Evolutionary conservation across 1,140 invertebrate genomes (phyloP).

Genomic region (Zaprionus ghesquierei): DNA sequence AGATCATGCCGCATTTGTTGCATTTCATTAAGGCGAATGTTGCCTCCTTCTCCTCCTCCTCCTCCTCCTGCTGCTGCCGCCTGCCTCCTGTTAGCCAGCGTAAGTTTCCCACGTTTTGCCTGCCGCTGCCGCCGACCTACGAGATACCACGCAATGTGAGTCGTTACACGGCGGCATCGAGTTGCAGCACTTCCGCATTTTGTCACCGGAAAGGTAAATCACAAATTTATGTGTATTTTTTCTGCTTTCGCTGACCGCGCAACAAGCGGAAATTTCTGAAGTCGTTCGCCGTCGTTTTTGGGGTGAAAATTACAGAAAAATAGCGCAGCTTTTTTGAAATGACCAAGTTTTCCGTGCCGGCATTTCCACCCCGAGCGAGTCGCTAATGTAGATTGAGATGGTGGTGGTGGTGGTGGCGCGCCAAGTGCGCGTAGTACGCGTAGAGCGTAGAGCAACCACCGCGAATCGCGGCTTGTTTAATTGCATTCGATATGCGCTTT

Average conservation of each 20-base stretch:
- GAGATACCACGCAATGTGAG: slow-evolving; percentile 65
- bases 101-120: slow-evolving; percentile 73
- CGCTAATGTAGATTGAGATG: neutral
- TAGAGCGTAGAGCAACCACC: slow-evolving; percentile 36
- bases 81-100: slow-evolving; percentile 55
- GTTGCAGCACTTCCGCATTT: slow-evolving; percentile 72
- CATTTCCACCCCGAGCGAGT: slow-evolving; percentile 52
- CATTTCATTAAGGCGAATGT: slow-evolving; percentile 8
- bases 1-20: neutral
- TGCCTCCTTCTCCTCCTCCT: neutral
- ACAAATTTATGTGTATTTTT: slow-evolving; percentile 47
- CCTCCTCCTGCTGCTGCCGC: slow-evolving; percentile 47
- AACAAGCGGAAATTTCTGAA: slow-evolving; percentile 68
- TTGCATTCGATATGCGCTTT: slow-evolving; percentile 79
- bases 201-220: slow-evolving; percentile 80
- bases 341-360: slow-evolving; percentile 2
- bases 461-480: slow-evolving; percentile 67
- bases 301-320: slow-evolving; percentile 71
- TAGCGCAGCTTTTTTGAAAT: slow-evolving; percentile 56
- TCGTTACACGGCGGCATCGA: slow-evolving; percentile 31
- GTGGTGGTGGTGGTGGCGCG: slow-evolving; percentile 32
- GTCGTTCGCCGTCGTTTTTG: slow-evolving; percentile 36
- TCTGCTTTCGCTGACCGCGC: slow-evolving; percentile 63
- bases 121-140: slow-evolving; percentile 29
- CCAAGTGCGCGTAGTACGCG: slow-evolving; percentile 42